A percentile compares a stretch with the other conserved stretches of the same genome.
phyloP scores from a whole-genome alignment of 1,140 invertebrate species.

The Drosophila chauvacae region DNA sequence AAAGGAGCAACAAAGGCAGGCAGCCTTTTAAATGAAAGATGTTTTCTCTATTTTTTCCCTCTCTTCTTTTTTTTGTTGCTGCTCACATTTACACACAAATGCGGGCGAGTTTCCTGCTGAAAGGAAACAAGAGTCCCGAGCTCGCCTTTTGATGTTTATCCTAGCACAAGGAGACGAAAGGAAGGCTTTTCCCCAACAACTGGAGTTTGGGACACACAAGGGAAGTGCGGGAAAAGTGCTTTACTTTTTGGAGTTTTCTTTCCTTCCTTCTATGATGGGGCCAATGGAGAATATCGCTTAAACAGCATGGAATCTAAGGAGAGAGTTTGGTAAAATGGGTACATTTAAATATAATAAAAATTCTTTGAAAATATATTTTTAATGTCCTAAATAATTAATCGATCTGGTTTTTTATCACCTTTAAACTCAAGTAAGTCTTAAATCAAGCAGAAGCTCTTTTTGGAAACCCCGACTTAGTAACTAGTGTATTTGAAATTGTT shows the following conservation, averaged over 20 bases:
- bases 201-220: slow-evolving; percentile 23
- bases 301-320: neutral
- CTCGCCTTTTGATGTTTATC: slow-evolving; percentile 69
- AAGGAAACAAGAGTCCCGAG: slow-evolving; percentile 56
- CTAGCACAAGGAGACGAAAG: slow-evolving; percentile 42
- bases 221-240: slow-evolving; percentile 9
- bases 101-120: slow-evolving; percentile 64
- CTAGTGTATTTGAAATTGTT: neutral
- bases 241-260: slow-evolving; percentile 15
- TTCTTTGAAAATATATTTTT: neutral
- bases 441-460: neutral
- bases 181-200: slow-evolving; percentile 30
- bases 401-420: too few relatives aligned
- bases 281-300: slow-evolving; percentile 11
- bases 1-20: slow-evolving; percentile 55
- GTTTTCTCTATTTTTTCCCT: slow-evolving; percentile 52
- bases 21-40: slow-evolving; percentile 65
- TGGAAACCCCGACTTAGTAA: neutral
- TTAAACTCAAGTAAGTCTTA: too few relatives aligned
- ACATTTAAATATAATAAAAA: neutral
- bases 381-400: neutral
- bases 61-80: slow-evolving; percentile 23
- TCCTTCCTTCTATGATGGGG: slow-evolving; percentile 7
- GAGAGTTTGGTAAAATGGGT: neutral
- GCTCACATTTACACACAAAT: slow-evolving; percentile 56